Percentiles rank a stretch among this genome's conserved stretches.
These are phyloP conservation scores for Alsophila aescularia DNA, from an alignment of 2,888 invertebrate species.

Conservation along the genomic window DNA sequence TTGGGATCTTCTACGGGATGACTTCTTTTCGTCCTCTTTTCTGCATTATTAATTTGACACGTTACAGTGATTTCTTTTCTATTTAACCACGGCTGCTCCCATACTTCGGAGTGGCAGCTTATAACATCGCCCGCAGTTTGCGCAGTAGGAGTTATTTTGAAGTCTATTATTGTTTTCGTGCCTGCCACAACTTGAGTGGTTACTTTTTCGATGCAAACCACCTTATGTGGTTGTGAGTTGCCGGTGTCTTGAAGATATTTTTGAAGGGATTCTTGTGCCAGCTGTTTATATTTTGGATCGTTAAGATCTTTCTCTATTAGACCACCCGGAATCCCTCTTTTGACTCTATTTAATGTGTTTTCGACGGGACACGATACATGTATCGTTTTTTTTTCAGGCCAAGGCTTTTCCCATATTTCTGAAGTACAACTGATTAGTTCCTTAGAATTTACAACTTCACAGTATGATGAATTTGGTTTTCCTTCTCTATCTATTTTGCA, in stretches of 20 bases:
- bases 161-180: conserved; percentile 37
- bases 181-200: conserved; percentile 45
- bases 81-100: conserved; percentile 45
- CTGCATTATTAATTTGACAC: conserved; percentile 33
- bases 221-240: conserved; percentile 12
- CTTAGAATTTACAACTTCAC: background rate
- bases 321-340: conserved; percentile 24
- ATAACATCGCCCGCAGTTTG: conserved; percentile 20
- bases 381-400: conserved; percentile 40
- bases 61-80: conserved; percentile 42
- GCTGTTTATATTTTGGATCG: conserved; percentile 37
- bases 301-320: conserved; percentile 38
- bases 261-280: conserved; percentile 45
- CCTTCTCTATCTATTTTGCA: conserved; percentile 48
- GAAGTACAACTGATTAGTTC: conserved; percentile 38
- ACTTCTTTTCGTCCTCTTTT: no score
- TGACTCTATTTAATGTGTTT: conserved; percentile 18
- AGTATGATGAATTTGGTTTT: background rate
- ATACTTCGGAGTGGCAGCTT: conserved; percentile 48
- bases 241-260: conserved; percentile 39
- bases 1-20: no score
- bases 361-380: conserved; percentile 41
- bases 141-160: conserved; percentile 22
- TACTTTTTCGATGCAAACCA: conserved; percentile 38
- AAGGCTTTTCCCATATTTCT: conserved; percentile 37